Evolutionary conservation across 2,888 invertebrate species (phyloP).

Genomic region (Nemapogon koenigi): DNA sequence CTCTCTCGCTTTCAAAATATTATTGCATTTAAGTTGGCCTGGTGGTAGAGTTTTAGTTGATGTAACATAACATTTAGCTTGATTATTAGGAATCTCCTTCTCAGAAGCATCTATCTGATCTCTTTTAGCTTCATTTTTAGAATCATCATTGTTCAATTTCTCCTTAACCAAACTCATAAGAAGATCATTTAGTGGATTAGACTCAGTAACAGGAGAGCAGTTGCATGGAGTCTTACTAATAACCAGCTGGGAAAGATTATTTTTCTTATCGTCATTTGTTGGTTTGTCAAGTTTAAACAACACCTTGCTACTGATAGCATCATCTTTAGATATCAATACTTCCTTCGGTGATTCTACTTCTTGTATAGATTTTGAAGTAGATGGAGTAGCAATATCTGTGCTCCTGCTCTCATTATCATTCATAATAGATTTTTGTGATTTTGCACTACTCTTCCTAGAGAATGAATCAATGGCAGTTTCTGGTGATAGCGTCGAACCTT

Average conservation of each 20-base stretch:
- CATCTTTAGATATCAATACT: constrained; percentile 48
- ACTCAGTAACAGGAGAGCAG: constrained; percentile 51
- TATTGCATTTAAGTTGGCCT: constrained; percentile 91
- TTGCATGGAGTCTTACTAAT: constrained; percentile 51
- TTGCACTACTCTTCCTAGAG: constrained; percentile 62
- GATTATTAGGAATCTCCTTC: constrained; percentile 74
- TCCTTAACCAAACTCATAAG: constrained; percentile 59
- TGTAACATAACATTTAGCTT: constrained; percentile 68
- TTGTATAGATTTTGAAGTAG: constrained; percentile 44
- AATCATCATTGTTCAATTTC: constrained; percentile 68
- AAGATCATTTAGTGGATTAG: constrained; percentile 54
- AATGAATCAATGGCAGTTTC: constrained; percentile 34
- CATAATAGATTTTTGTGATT: constrained; percentile 57
- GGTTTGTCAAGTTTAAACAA: constrained; percentile 49
- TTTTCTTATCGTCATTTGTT: constrained; percentile 43
- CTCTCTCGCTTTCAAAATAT: constrained; percentile 83
- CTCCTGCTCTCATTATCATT: constrained; percentile 34
- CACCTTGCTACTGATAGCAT: constrained; percentile 54
- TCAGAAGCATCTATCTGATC: constrained; percentile 54
- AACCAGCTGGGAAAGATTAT: constrained; percentile 45
- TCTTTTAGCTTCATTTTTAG: constrained; percentile 68
- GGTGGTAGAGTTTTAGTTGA: constrained; percentile 80
- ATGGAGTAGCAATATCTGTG: constrained; percentile 31
- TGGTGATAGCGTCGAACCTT: constrained; percentile 31
- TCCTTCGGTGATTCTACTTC: constrained; percentile 43